These are phyloP conservation scores for Muscicapa striata DNA, from an alignment of 2,797 vertebrate species.

Conservation along the genomic window DNA sequence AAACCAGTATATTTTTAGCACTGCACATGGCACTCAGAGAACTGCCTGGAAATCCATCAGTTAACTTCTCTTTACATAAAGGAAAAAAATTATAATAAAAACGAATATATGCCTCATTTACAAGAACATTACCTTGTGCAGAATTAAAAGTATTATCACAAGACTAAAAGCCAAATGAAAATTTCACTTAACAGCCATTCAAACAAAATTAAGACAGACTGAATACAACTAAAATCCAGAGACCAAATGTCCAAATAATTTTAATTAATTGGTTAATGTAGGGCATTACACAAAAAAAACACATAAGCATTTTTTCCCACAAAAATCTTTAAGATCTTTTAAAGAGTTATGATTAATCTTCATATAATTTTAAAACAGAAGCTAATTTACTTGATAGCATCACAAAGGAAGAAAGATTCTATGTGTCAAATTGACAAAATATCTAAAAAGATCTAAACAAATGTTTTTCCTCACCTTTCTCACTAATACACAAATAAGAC, in stretches of 20 bases:
- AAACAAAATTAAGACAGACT: neutral
- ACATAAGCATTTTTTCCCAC: neutral
- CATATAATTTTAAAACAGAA: neutral
- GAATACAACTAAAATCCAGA: neutral
- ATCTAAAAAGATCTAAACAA: neutral
- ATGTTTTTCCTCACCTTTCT: neutral
- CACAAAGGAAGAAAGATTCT: neutral
- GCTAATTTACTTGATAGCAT: neutral
- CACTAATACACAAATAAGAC: neutral
- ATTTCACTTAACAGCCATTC: neutral
- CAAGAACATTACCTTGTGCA: neutral
- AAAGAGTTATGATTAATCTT: neutral
- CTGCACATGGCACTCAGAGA: neutral
- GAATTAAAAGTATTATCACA: neutral
- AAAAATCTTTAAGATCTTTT: neutral
- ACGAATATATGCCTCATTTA: neutral
- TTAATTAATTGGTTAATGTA: neutral
- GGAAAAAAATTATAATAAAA: neutral
- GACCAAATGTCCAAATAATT: neutral
- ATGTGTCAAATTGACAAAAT: neutral
- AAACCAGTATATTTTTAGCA: neutral
- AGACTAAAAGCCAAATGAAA: neutral
- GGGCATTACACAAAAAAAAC: neutral
- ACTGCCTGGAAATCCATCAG: neutral
- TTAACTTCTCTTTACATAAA: neutral